Percentiles rank a stretch among this genome's conserved stretches.
Conservation (phyloP, 2,888 invertebrate genomes). For the Thelaira solivaga region DNA sequence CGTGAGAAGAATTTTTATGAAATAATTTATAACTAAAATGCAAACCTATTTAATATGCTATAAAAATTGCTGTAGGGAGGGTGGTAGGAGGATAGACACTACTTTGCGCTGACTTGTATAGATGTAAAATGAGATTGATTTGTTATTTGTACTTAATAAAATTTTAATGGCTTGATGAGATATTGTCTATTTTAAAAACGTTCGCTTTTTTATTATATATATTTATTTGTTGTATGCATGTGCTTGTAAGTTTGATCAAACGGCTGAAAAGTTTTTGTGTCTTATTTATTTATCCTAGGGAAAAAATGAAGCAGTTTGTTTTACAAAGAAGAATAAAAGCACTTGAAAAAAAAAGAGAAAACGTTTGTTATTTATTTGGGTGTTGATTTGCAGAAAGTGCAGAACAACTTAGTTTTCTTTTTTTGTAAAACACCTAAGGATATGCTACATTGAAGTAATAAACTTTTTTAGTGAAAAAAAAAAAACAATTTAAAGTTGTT, state of each 20-base stretch:
- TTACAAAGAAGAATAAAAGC: too few relatives aligned
- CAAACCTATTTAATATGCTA: too few relatives aligned
- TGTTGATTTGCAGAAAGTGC: constrained; percentile 15
- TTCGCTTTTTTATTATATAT: background rate
- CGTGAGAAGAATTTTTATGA: constrained; percentile 41
- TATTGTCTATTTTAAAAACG: constrained; percentile 5
- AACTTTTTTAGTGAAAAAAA: background rate
- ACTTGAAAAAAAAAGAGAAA: background rate
- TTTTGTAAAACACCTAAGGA: background rate
- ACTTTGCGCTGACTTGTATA: too few relatives aligned
- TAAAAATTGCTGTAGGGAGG: background rate
- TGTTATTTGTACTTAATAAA: constrained; percentile 26
- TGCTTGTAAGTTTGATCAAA: background rate
- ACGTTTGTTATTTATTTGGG: background rate
- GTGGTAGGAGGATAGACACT: too few relatives aligned
- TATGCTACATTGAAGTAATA: constrained; percentile 21
- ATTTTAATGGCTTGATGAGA: constrained; percentile 33
- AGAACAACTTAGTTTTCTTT: background rate
- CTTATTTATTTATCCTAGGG: background rate
- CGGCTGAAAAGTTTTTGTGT: constrained; percentile 11
- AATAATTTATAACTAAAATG: background rate
- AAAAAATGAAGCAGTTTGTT: constrained; percentile 1
- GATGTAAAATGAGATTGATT: constrained; percentile 28
- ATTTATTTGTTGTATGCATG: background rate
- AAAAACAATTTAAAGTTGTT: background rate